phyloP scores from a whole-genome alignment of 37 sponge, comb jelly and placozoan genomes.

The Spongilla lacustris region DNA sequence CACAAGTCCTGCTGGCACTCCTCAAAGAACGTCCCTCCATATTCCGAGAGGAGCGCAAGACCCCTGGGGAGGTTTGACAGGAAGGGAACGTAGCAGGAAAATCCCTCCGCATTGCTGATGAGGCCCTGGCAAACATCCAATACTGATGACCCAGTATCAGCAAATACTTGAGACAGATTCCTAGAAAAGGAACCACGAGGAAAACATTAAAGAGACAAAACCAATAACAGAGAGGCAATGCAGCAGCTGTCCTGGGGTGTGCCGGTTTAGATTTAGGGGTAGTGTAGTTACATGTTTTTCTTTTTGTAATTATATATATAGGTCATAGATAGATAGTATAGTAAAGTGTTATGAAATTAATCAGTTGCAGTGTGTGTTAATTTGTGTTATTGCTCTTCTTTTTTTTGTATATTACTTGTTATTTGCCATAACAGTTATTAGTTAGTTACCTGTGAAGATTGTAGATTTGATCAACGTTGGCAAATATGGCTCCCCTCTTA shows the following conservation, averaged over 20 bases:
- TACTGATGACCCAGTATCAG: neutral
- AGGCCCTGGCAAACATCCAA: constrained; percentile 29
- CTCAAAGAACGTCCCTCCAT: constrained; percentile 70
- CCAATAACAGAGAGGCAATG: too few relatives aligned
- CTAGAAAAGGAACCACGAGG: neutral
- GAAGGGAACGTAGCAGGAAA: constrained; percentile 41
- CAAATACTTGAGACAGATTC: constrained; percentile 9
- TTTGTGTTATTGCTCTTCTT: too few relatives aligned
- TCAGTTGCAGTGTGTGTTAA: too few relatives aligned
- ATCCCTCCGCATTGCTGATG: constrained; percentile 1
- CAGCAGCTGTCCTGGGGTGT: too few relatives aligned
- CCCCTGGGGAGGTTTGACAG: constrained; percentile 34
- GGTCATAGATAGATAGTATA: too few relatives aligned
- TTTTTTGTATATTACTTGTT: too few relatives aligned
- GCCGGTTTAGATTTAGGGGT: too few relatives aligned
- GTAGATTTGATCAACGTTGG: constrained; percentile 45
- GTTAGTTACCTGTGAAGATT: constrained; percentile 45
- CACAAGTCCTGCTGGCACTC: constrained; percentile 23
- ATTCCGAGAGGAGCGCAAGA: constrained; percentile 36
- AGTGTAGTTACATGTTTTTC: too few relatives aligned
- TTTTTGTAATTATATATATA: too few relatives aligned
- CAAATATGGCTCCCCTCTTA: constrained; percentile 30
- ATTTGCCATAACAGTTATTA: too few relatives aligned
- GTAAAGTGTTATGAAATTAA: too few relatives aligned
- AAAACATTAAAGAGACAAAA: too few relatives aligned